Evolutionary conservation across 1,140 invertebrate genomes (phyloP).

Genomic region (Monochamus saltuarius): DNA sequence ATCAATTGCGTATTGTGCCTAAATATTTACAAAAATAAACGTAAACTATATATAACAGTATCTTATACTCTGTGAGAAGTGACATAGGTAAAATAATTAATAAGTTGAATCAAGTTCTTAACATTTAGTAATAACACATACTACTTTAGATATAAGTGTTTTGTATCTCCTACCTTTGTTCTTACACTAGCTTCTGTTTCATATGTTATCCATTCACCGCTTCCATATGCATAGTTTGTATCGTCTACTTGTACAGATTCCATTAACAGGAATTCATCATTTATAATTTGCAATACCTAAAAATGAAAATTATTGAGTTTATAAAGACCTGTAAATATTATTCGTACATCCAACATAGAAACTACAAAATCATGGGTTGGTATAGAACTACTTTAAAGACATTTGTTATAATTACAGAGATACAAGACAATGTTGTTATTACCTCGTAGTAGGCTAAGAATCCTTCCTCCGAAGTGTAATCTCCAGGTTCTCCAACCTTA

Average conservation of each 20-base stretch:
- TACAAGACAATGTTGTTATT: too few species aligned
- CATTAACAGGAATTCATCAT: not conserved
- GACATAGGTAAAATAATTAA: too few species aligned
- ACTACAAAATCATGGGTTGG: not conserved
- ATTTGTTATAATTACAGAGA: too few species aligned
- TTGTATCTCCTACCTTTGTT: not conserved
- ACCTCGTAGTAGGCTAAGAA: constrained; percentile 47
- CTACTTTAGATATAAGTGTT: too few species aligned
- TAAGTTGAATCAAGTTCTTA: too few species aligned
- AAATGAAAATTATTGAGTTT: not conserved
- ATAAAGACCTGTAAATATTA: not conserved
- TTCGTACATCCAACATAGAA: not conserved
- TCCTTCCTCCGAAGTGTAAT: constrained; percentile 60
- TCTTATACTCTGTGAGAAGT: too few species aligned
- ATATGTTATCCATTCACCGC: not conserved
- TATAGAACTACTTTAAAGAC: not conserved
- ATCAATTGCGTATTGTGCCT: constrained; percentile 35
- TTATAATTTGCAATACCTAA: not conserved
- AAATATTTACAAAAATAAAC: not conserved
- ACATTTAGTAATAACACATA: too few species aligned
- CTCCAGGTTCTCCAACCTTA: constrained; percentile 55
- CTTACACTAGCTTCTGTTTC: not conserved
- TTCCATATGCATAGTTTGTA: not conserved
- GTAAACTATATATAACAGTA: too few species aligned
- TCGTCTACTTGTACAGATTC: not conserved